These are phyloP conservation scores for Lagopus muta DNA, from an alignment of 2,113 vertebrate genomes.

Conservation along the genomic window DNA sequence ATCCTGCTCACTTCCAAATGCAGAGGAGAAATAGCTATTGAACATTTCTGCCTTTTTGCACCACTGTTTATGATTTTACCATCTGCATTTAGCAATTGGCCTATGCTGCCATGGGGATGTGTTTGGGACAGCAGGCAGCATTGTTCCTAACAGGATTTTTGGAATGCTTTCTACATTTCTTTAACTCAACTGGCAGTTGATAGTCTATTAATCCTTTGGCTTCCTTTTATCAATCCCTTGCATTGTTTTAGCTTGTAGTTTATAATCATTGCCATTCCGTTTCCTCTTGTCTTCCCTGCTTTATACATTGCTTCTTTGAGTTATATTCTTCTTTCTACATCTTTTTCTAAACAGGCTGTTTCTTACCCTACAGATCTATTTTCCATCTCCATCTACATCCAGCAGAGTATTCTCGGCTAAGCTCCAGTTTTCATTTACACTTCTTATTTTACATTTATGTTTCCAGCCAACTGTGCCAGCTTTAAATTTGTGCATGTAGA, in stretches of 20 bases:
- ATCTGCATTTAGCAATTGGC: constrained; percentile 1
- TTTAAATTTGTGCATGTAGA: background rate
- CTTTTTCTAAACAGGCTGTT: background rate
- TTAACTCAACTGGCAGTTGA: background rate
- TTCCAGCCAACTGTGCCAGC: background rate
- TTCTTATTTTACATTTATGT: background rate
- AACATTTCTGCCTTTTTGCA: background rate
- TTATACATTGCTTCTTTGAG: background rate
- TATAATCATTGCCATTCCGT: rapidly evolving
- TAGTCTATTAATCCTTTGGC: constrained; percentile 10
- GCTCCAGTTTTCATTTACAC: constrained; percentile 26
- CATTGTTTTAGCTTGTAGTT: constrained; percentile 34
- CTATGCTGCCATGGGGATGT: background rate
- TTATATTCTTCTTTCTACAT: background rate
- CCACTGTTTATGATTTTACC: constrained; percentile 12
- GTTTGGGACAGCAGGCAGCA: background rate
- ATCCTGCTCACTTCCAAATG: background rate
- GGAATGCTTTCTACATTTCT: background rate
- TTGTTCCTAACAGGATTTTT: background rate
- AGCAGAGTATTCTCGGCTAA: background rate
- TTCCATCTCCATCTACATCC: background rate
- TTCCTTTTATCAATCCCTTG: constrained; percentile 28
- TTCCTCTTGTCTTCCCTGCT: background rate
- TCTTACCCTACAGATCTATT: background rate
- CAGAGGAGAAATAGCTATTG: constrained; percentile 16